These are phyloP conservation scores for Neosilurus mollespiculum DNA, from an alignment of 2,797 vertebrate species.

Conservation along the genomic window DNA sequence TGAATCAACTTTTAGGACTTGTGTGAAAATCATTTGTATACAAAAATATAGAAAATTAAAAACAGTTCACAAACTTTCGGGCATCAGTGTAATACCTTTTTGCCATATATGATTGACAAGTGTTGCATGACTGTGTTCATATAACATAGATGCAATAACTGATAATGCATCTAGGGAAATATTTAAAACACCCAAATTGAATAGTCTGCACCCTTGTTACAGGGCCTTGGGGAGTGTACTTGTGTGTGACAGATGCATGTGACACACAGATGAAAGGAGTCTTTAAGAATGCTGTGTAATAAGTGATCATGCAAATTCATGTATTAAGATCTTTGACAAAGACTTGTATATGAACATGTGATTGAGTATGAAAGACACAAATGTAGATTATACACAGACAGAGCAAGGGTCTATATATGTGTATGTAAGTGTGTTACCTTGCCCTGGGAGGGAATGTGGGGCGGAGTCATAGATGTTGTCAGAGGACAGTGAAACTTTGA, in stretches of 20 bases:
- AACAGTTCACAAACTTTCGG: too few species aligned
- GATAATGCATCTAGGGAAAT: background rate
- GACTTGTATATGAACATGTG: slow-evolving; percentile 22
- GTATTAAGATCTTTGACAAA: slow-evolving; percentile 20
- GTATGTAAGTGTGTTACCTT: slow-evolving; percentile 80
- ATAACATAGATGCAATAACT: background rate
- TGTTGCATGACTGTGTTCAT: background rate
- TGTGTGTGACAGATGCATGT: background rate
- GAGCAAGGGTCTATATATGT: background rate
- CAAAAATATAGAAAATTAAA: too few species aligned
- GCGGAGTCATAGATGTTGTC: slow-evolving; percentile 87
- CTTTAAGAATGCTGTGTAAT: slow-evolving; percentile 32
- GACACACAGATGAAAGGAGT: slow-evolving; percentile 31
- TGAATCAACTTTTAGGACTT: too few species aligned
- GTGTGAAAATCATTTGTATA: too few species aligned
- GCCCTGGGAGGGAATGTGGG: slow-evolving; percentile 73
- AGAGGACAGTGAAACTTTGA: slow-evolving; percentile 94
- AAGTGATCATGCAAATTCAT: slow-evolving; percentile 37
- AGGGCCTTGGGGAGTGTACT: background rate
- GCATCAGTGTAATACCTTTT: background rate
- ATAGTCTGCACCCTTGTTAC: slow-evolving; percentile 4
- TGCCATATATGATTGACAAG: background rate
- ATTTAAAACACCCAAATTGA: background rate
- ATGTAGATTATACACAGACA: slow-evolving; percentile 13
- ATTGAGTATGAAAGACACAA: slow-evolving; percentile 8